Evolutionary conservation across 2,888 invertebrate species (phyloP), one percentile per base, ranked within the genome.

Genomic region (Drosophila subsilvestris): DNA sequence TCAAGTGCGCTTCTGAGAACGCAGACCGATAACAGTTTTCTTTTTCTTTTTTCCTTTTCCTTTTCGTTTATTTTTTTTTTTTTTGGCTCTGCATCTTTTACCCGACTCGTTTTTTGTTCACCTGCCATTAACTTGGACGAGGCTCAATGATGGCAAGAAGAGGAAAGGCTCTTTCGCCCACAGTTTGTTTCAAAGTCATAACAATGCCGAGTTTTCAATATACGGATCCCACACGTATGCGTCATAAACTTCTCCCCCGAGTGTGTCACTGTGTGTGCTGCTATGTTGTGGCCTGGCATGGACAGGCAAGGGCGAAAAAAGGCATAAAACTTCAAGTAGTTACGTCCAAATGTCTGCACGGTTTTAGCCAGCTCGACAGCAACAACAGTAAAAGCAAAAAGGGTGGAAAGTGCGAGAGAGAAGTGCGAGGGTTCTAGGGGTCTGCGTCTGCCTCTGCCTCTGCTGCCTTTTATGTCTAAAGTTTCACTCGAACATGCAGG

Each of bases 1-100:
- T 86, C 87, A 86, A 86, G 86, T 87, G 74, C 82, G 85, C 78
- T 70, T 86, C 80, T 79, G 80, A 87, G 86, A 76, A 83, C 76
- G 70, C 37, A 79, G 56, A 57, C 86, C 86, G 77, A 84, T 84
- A 84, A 77, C 84, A 72, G 69, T 72, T 76, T 82, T 76, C 76
- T 59, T 72, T 49, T 66, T 54, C 59, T 53, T 45, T 62, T 25
- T 62, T 57, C 8, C 32, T 27, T 27, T 37, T 14, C n/a, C 18
- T 27, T 50, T 54, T 50, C n/a, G n/a, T n/a, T n/a, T n/a, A 51
- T 18, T 51, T 20, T 56, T 48, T 27, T 55, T 53, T 25, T 45
- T 42, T 17, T 44, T 55, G 17, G 18, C 27, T 57, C 20, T 17
- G n/a, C 45, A n/a, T 54, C 18, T 51, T 59, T 22, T 7, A 37